Evolutionary conservation across 2,888 invertebrate genomes (phyloP), one percentile per base, ranked within the genome.

Genomic region (Callyntrura sp.): DNA sequence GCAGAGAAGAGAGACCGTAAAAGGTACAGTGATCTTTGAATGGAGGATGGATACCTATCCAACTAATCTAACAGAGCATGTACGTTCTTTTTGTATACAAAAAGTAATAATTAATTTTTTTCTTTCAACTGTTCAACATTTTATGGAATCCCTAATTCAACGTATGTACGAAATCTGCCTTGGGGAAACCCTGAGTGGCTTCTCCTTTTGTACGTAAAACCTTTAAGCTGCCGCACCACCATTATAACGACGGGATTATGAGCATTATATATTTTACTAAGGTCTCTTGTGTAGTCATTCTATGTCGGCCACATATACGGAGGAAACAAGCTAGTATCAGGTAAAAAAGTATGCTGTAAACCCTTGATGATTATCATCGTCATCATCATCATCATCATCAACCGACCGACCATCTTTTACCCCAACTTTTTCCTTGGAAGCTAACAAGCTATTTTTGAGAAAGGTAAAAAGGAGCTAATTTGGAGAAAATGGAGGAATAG

Each of bases 101-200:
- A 8, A 43, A 70, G 51, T 70, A 70, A 70, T 70, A 70, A 70
- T 70, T 70, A 70, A 17, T 70, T 70, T 70, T n/a, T 6, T 65
- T 65, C 65, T 70, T 70, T 35, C 11, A 9, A 43, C 43, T 65
- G 14, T 65, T 35, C 11, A 28, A 65, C 5, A 17, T 70, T 70
- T 70, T n/a, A n/a, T 17, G 6, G 28, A 65, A 65, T 28, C 25
- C 17, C 28, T 65, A 28, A 25, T 17, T 17, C n/a, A 35, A 70
- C 35, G 4, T 51, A 2, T 2, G 9, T 51, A 51, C 14, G 9
- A 3, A 70, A 70, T 43, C 35, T 43, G 17, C 68, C 14, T 35
- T 43, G 43, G 17, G n/a, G n/a, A 43, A 65, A 12, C 23, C 6
- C 62, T 65, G 6, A 17, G 17, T 57, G 17, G 17, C 17, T 57